A percentile compares a stretch with the other conserved stretches of the same genome.
Evolutionary conservation across 2,888 invertebrate species (phyloP).

Genomic region (Hylaea fasciaria): DNA sequence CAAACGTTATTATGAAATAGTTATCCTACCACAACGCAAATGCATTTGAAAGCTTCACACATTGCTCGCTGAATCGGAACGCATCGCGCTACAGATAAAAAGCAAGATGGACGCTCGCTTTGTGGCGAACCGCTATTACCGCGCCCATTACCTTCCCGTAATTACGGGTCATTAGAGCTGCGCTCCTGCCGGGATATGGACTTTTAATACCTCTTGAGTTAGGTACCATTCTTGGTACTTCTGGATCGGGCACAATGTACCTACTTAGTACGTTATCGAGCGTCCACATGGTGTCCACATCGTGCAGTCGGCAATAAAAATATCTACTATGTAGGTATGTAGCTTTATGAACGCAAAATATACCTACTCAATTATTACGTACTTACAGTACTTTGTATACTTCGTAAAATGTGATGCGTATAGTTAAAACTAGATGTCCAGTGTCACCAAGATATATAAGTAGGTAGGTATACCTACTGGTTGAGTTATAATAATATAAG

Average conservation of each 20-base stretch:
- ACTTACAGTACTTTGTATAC: no score
- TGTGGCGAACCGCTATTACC: conserved; percentile 75
- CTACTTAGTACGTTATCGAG: no score
- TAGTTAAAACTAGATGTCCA: no score
- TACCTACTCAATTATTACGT: no score
- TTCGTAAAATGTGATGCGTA: no score
- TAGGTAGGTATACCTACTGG: no score
- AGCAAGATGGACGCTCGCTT: conserved; percentile 48
- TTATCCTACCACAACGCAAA: conserved; percentile 5
- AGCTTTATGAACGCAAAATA: no score
- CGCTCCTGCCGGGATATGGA: conserved; percentile 71
- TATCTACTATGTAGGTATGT: no score
- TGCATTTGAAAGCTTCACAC: conserved; percentile 50
- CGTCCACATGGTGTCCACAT: no score
- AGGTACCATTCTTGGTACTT: conserved; percentile 3
- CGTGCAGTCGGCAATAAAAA: no score
- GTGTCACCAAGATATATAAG: no score
- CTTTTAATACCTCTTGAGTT: conserved; percentile 63
- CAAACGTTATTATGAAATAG: not conserved
- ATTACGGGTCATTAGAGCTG: conserved; percentile 79
- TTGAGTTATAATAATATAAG: no score
- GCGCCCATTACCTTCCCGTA: conserved; percentile 76
- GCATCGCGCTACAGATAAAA: conserved; percentile 56
- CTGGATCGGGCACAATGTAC: not conserved
- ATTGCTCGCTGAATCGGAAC: conserved; percentile 55